Evolutionary conservation across 2,113 vertebrate species (phyloP).

Genomic region (Gymnocephalus cernua): DNA sequence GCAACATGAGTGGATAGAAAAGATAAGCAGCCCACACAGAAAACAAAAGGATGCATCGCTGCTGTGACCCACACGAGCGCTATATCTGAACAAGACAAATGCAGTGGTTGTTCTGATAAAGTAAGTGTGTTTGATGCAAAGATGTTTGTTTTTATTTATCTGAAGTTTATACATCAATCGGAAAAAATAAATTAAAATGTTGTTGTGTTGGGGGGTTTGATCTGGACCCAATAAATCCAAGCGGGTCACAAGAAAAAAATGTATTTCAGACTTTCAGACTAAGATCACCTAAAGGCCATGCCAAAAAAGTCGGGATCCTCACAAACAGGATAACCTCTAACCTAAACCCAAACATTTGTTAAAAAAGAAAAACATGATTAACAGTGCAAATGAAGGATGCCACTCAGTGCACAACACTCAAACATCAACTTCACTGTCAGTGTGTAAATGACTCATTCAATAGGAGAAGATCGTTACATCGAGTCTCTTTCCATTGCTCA

Average conservation of each 20-base stretch:
- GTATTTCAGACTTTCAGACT: too few relatives aligned
- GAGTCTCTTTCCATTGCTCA: slow-evolving; percentile 51
- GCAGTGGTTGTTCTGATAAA: slow-evolving; percentile 33
- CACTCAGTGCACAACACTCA: neutral
- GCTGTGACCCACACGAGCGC: slow-evolving; percentile 25
- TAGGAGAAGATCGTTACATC: slow-evolving; percentile 27
- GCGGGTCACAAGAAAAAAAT: too few relatives aligned
- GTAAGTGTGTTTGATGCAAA: slow-evolving; percentile 30
- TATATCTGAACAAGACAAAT: slow-evolving; percentile 25
- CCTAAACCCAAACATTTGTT: neutral
- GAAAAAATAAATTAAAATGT: too few relatives aligned
- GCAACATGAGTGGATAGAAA: slow-evolving; percentile 54
- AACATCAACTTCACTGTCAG: neutral
- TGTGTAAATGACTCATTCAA: slow-evolving; percentile 22
- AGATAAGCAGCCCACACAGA: slow-evolving; percentile 61
- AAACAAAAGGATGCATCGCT: slow-evolving; percentile 23
- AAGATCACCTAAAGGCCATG: too few relatives aligned
- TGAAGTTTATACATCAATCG: neutral
- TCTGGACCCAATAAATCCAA: too few relatives aligned
- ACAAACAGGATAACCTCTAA: neutral
- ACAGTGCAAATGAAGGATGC: neutral
- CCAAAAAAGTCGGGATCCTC: neutral
- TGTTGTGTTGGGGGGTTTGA: too few relatives aligned
- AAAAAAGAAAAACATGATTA: neutral
- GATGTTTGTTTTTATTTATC: slow-evolving; percentile 33